Evolutionary conservation across 2,888 invertebrate genomes (phyloP), one percentile per base, ranked within the genome.

Genomic region (Drosophila diplacantha): DNA sequence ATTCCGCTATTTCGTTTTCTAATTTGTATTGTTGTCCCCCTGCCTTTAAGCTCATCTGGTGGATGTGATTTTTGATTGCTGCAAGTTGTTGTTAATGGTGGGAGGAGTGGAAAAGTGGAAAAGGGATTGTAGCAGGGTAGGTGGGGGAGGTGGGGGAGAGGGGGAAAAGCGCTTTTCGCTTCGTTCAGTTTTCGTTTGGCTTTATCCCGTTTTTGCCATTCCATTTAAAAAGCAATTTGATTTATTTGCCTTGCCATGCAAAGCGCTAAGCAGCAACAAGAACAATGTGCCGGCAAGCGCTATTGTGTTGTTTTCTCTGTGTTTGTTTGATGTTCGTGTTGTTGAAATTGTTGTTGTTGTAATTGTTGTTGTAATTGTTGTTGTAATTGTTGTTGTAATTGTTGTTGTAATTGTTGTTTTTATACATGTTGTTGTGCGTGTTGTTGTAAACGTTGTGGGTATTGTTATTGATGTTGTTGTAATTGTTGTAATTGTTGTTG

Each of bases 211-310:
- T 49, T 50, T 31, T 38, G 43, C 50, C 51, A 39, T 41, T 50
- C 52, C 66, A 53, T 66, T 66, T 57, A 53, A 74, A 62, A 62
- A 57, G 57, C 81, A 75, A 78, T 72, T 79, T 81, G 69, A 73
- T 81, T 81, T 78, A 78, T 78, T 68, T 73, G 55, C 54, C 55
- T 53, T 70, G 39, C 29, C 53, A 43, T 57, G 69, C 54, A 70
- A 66, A 47, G 41, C 50, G 43, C 14, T 62, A 34, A 56, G 38
- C 54, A 54, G 41, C 43, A 60, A 51, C 43, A 61, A 46, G 11
- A 39, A 35, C 20, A 49, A 51, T 51, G 44, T 44, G 46, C 50
- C n/a, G 57, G 34, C 50, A 61, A 61, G 34, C 38, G 32, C 41
- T 34, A 49, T 55, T 53, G 54, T 52, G 54, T 52, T 50, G 62